Percentiles rank a stretch among this genome's conserved stretches.
Conservation (phyloP, 2,888 invertebrate genomes). For the Carabus problematicus region DNA sequence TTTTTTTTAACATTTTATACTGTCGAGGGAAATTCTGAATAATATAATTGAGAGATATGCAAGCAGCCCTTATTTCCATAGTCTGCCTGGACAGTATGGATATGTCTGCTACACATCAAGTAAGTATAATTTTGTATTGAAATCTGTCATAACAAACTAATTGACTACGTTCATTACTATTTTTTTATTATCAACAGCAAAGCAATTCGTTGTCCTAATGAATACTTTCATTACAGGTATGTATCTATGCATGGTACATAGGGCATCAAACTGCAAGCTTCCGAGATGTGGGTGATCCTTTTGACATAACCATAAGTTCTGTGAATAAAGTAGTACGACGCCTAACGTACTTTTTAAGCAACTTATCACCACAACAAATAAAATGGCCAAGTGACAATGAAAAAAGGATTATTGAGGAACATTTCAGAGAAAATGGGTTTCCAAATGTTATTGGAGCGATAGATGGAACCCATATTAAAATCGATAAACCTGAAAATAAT, state of each 20-base stretch:
- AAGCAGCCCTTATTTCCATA: background rate
- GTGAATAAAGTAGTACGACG: background rate
- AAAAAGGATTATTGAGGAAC: background rate
- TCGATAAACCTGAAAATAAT: too few species aligned
- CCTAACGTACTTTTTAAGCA: background rate
- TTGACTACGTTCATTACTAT: too few species aligned
- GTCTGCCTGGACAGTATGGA: background rate
- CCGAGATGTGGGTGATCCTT: background rate
- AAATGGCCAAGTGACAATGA: background rate
- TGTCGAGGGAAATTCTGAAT: background rate
- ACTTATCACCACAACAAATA: background rate
- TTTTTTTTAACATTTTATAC: too few species aligned
- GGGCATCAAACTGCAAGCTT: too few species aligned
- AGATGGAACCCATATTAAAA: too few species aligned
- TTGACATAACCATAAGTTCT: background rate
- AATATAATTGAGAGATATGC: background rate
- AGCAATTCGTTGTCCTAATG: too few species aligned
- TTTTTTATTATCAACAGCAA: too few species aligned
- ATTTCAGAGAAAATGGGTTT: background rate
- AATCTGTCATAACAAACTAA: too few species aligned
- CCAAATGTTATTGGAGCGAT: background rate
- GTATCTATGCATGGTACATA: background rate
- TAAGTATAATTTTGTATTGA: too few species aligned
- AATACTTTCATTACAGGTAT: too few species aligned
- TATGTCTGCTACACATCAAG: background rate